Evolutionary conservation across 2,113 vertebrate genomes (phyloP), one percentile per base, ranked within the genome.

Genomic region (Chauna torquata): DNA sequence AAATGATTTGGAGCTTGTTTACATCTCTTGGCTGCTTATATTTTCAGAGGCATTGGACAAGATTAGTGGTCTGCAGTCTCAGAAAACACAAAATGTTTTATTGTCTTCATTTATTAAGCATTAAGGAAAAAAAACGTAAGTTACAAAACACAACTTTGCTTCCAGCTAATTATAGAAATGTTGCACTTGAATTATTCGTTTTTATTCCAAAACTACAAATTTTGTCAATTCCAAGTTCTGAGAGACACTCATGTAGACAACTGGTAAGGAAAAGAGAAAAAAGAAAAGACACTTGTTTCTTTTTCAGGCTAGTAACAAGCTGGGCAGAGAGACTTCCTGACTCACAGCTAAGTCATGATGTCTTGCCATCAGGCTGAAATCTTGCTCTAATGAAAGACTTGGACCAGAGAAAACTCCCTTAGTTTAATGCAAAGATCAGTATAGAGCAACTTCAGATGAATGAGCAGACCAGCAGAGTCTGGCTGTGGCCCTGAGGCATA

Each of bases 271-370:
- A 50, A 75, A 50, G 3, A n/a, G 9, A 16, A 92, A n/a, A 62
- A 40, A 54, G 4, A 20, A 5, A 72, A 55, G 2, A 19, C 11
- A 4, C 2, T 6, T 3, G 1, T 24, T 90, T 66, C 2, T 38
- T 30, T 69, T 68, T 20, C 40, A 32, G 25, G 4, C 16, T 76
- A 10, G 8, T 54, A n/a, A 30, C 40, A 77, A 16, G 30, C 11
- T 13, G 9, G 7, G 7, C 11, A 18, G 20, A 19, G 12, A 72
- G 36, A 38, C 4, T 62, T 40, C 20, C 57, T 40, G 42, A 18
- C 50, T 71, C 13, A 17, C 4, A 11, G 15, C 23, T 80, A 54
- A 86, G 49, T n/a, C 6, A 69, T 1, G 1, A 22, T 16, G 22
- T 38, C 34, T n/a, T n/a, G n/a, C 11, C 25, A 27, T 7, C 5